These are phyloP conservation scores for Lasius fuliginosus DNA, from an alignment of 2,888 invertebrate species.

Conservation along the genomic window DNA sequence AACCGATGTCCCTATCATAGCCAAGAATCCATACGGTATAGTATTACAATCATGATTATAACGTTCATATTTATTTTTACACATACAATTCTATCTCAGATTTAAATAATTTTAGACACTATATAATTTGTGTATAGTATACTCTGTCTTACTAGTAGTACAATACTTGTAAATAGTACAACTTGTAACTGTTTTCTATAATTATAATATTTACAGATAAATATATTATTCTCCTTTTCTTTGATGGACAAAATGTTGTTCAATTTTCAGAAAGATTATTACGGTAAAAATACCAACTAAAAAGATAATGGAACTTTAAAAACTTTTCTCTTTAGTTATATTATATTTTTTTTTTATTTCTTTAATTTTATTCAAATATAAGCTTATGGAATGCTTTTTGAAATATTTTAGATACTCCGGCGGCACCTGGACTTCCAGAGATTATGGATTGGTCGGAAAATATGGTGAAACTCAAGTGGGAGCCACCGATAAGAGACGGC, in stretches of 20 bases:
- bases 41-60: slow-evolving; percentile 23
- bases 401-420: slow-evolving; percentile 89
- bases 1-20: slow-evolving; percentile 94
- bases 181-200: neutral
- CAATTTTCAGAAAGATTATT: slow-evolving; percentile 3
- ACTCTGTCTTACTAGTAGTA: neutral
- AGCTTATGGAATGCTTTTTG: neutral
- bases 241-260: neutral
- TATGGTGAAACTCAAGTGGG: slow-evolving; percentile 96
- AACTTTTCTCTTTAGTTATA: neutral
- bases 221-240: neutral
- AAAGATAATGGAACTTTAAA: neutral
- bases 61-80: neutral
- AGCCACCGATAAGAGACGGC: slow-evolving; percentile 95
- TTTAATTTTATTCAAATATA: neutral
- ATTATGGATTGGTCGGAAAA: slow-evolving; percentile 97
- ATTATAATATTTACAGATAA: neutral
- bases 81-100: neutral
- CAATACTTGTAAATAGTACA: slow-evolving; percentile 4
- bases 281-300: neutral
- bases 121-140: neutral
- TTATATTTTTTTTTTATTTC: neutral
- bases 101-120: neutral
- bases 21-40: slow-evolving; percentile 98
- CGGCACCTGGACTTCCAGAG: slow-evolving; percentile 96